Conservation (phyloP, 2,888 invertebrate genomes). For the Drosophila ustulata region DNA sequence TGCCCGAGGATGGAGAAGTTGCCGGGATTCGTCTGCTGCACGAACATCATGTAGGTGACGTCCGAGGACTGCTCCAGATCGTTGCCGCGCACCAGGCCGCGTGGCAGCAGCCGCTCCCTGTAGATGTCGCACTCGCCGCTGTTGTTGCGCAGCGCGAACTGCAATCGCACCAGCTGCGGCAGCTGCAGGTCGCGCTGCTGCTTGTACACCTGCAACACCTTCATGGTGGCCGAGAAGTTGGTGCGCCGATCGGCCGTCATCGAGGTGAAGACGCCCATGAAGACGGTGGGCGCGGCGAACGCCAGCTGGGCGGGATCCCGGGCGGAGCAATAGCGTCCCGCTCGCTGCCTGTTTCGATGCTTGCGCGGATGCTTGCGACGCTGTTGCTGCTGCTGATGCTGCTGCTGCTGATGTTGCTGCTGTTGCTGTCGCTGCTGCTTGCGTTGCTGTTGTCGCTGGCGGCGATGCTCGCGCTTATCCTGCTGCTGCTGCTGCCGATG, state of each 20-base stretch:
- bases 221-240: slow-evolving; percentile 89
- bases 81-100: slow-evolving; percentile 83
- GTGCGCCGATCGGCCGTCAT: slow-evolving; percentile 87
- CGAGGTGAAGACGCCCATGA: slow-evolving; percentile 88
- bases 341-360: slow-evolving; percentile 60
- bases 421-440: slow-evolving; percentile 43
- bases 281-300: slow-evolving; percentile 88
- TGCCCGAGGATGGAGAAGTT: slow-evolving; percentile 85
- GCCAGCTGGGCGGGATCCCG: slow-evolving; percentile 89
- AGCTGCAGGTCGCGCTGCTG: slow-evolving; percentile 85
- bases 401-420: slow-evolving; percentile 42
- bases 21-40: slow-evolving; percentile 84
- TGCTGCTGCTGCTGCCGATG: slow-evolving; percentile 60
- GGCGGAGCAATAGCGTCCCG: slow-evolving; percentile 86
- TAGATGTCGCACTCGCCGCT: slow-evolving; percentile 85
- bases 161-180: slow-evolving; percentile 82
- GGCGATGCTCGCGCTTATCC: slow-evolving; percentile 43
- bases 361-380: slow-evolving; percentile 62
- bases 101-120: slow-evolving; percentile 82
- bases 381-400: slow-evolving; percentile 45
- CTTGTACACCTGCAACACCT: slow-evolving; percentile 88
- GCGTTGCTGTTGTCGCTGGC: slow-evolving; percentile 50
- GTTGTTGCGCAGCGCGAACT: slow-evolving; percentile 83
- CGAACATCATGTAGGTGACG: slow-evolving; percentile 84
- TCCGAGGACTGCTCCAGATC: slow-evolving; percentile 83